Percentiles rank a stretch among this genome's conserved stretches.
Conservation (phyloP, 2,113 vertebrate species). For the Illadopsis cleaveri region DNA sequence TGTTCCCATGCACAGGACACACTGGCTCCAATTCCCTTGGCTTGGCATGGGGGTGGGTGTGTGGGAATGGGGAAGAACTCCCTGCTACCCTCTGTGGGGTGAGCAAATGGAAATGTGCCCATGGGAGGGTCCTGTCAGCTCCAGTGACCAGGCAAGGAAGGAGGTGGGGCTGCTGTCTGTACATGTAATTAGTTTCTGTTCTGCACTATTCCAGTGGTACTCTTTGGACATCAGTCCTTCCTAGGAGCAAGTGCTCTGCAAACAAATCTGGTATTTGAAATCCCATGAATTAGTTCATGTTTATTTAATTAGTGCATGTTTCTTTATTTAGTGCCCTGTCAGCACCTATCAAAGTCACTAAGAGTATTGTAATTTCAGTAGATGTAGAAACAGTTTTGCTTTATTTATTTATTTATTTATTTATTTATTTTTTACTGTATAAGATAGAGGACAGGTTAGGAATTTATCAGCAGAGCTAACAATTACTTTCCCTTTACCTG, state of each 20-base stretch:
- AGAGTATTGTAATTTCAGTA: not conserved
- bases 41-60: accelerated
- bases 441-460: not conserved
- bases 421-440: not conserved
- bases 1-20: not conserved
- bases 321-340: not conserved
- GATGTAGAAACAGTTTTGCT: not conserved
- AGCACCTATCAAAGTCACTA: not conserved
- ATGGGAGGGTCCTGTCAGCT: not conserved
- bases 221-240: not conserved
- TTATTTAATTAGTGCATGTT: not conserved
- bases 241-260: not conserved
- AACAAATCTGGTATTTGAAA: not conserved
- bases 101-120: not conserved
- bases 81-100: not conserved
- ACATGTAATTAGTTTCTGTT: not conserved
- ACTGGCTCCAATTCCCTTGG: not conserved
- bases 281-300: not conserved
- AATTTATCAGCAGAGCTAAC: not conserved
- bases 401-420: too few species aligned
- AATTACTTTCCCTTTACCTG: not conserved
- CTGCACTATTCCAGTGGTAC: not conserved
- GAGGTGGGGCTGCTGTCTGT: not conserved
- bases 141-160: not conserved
- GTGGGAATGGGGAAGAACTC: not conserved